Percentiles rank a stretch among this genome's conserved stretches.
Conservation (phyloP, 2,797 vertebrate species). For the Melanotaenia boesemani region DNA sequence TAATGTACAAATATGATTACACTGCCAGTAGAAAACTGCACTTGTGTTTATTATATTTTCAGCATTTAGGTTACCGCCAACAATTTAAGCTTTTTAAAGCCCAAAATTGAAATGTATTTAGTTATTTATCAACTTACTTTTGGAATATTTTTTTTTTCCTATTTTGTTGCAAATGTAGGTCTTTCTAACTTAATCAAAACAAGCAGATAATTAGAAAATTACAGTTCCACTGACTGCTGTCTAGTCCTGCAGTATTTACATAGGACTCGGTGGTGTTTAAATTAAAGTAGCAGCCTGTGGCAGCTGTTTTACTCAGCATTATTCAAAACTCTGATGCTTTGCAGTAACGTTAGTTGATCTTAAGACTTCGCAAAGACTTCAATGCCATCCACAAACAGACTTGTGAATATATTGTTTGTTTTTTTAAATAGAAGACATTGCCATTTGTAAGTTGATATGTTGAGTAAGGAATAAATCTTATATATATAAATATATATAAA, state of each 20-base stretch:
- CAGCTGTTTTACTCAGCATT: conserved; percentile 36
- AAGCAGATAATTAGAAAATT: conserved; percentile 40
- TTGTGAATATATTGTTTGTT: not conserved
- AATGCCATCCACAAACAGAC: not conserved
- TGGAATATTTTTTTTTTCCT: not conserved
- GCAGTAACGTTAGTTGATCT: conserved; percentile 13
- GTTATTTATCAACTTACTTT: not conserved
- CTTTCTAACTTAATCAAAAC: conserved; percentile 41
- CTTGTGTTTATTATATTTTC: not conserved
- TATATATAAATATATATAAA: too few relatives aligned
- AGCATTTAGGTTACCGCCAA: not conserved
- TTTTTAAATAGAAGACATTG: not conserved
- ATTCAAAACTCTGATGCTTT: conserved; percentile 27
- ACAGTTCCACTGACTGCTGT: conserved; percentile 51
- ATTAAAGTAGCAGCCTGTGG: conserved; percentile 24
- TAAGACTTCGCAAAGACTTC: conserved; percentile 10
- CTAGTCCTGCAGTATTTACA: conserved; percentile 49
- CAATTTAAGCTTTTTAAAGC: not conserved
- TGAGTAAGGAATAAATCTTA: not conserved
- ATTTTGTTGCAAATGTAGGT: conserved; percentile 36
- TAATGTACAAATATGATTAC: too few relatives aligned
- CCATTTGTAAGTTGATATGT: not conserved
- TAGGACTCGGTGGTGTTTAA: conserved; percentile 8
- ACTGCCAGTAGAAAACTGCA: too few relatives aligned
- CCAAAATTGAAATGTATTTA: not conserved